Evolutionary conservation across 2,113 vertebrate species (phyloP).

Genomic region (Rhinogobius similis): DNA sequence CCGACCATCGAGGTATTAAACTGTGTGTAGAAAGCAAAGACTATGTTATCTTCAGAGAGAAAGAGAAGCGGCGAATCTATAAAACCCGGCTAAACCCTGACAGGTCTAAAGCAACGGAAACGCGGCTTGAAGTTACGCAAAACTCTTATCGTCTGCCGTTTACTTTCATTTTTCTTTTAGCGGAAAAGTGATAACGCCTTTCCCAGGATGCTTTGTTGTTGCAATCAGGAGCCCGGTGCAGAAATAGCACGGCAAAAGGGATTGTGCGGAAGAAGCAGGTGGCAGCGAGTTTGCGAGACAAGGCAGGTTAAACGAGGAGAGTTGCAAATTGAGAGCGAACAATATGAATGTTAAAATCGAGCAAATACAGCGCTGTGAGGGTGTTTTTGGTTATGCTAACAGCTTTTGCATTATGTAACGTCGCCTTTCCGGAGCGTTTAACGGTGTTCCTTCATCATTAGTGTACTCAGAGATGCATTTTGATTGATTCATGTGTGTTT

Average conservation of each 20-base stretch:
- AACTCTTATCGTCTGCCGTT: neutral
- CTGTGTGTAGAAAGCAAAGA: slow-evolving; percentile 2
- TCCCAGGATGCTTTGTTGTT: slow-evolving; percentile 1
- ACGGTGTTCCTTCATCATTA: no score
- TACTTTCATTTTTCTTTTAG: slow-evolving; percentile 7
- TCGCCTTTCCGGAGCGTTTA: no score
- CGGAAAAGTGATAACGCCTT: slow-evolving; percentile 2
- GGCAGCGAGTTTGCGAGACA: neutral
- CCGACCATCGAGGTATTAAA: slow-evolving; percentile 1
- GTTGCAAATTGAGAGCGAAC: neutral
- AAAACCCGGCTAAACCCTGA: slow-evolving; percentile 1
- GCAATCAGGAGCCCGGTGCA: neutral
- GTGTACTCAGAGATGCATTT: no score
- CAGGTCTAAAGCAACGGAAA: neutral
- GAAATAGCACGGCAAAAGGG: neutral
- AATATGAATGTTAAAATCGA: neutral
- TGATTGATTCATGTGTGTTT: no score
- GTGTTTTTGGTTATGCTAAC: no score
- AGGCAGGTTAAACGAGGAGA: neutral
- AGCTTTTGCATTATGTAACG: no score
- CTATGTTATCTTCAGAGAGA: neutral
- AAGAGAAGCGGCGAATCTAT: neutral
- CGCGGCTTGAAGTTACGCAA: neutral
- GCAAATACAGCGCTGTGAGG: neutral
- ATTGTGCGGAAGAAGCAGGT: neutral